Evolutionary conservation across 2,113 vertebrate genomes (phyloP), one percentile per base, ranked within the genome.

Genomic region (Paedocypris sp.): DNA sequence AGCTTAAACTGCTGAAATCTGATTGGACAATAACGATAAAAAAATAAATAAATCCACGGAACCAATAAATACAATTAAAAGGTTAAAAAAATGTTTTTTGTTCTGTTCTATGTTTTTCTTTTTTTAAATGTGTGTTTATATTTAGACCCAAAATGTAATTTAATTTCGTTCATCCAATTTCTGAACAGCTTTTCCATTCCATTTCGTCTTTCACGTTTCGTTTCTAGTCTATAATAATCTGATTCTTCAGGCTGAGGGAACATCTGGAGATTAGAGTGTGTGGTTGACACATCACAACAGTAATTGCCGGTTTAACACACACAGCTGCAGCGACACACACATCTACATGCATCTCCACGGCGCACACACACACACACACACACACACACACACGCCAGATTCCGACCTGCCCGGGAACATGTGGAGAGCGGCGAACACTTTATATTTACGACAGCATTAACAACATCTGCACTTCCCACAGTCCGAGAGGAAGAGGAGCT

Each of bases 231-330:
- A 56, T 56, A 25, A 70, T 62, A 64, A 74, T 77, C 65, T 20
- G 47, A 52, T 57, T 51, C 39, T 32, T 28, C 53, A 39, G 58
- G 66, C 71, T 63, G 54, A 35, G 41, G 64, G 67, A 79, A 79
- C 78, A 82, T 80, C 78, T 79, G 77, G 67, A 69, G 66, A 66
- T 57, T 67, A 25, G 56, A 60, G 32, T 52, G 53, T 52, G 46
- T 57, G 66, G 70, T 77, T 78, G 79, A 82, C 78, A 80, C 77
- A 78, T 74, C 71, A 15, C 67, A 53, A 59, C 56, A 72, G 73
- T 80, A 82, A 84, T 81, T 70, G 76, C 77, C 80, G 74, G 73
- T 71, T 68, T 72, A 22, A 29, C 33, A 67, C n/a, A n/a, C 69
- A 42, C 80, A 79, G 80, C 78, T 80, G 82, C 74, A 73, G 33